Percentiles rank a stretch among this genome's conserved stretches.
These are phyloP conservation scores for Rambutsinella grinnellia DNA, from an alignment of 2,888 invertebrate genomes.

Conservation along the genomic window DNA sequence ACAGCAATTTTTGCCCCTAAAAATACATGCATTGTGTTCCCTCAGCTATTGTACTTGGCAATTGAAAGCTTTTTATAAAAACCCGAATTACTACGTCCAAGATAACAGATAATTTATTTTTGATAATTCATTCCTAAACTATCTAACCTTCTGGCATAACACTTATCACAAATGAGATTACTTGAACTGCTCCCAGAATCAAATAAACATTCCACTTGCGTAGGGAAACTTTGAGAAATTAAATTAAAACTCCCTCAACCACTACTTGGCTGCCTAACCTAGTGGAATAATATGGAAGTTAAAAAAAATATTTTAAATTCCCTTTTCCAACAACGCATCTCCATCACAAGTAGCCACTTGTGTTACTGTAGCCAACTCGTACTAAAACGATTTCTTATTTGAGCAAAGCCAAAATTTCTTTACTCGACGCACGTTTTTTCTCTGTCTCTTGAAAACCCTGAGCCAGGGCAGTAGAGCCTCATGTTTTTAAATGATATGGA, in stretches of 20 bases:
- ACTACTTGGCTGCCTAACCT: neutral
- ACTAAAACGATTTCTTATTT: neutral
- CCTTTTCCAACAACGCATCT: neutral
- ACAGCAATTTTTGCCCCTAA: no score
- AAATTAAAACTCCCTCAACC: neutral
- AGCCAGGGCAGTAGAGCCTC: slow-evolving; percentile 11
- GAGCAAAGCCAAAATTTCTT: neutral
- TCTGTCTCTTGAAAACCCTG: neutral
- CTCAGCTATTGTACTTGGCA: no score
- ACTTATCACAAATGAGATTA: neutral
- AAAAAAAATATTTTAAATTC: slow-evolving; percentile 23
- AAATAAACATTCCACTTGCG: neutral
- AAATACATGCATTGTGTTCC: no score
- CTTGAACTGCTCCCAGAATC: neutral
- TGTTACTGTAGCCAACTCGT: neutral
- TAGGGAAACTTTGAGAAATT: neutral
- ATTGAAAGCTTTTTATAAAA: no score
- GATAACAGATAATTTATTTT: no score
- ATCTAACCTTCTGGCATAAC: neutral
- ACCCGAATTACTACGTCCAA: no score
- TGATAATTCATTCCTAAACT: neutral
- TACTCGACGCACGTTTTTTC: neutral
- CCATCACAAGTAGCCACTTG: neutral
- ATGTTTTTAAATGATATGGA: slow-evolving; percentile 28
- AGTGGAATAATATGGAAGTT: neutral